A percentile compares a stretch with the other conserved stretches of the same genome.
Evolutionary conservation across 2,113 vertebrate genomes (phyloP).

Genomic region (Xyrauchen texanus): DNA sequence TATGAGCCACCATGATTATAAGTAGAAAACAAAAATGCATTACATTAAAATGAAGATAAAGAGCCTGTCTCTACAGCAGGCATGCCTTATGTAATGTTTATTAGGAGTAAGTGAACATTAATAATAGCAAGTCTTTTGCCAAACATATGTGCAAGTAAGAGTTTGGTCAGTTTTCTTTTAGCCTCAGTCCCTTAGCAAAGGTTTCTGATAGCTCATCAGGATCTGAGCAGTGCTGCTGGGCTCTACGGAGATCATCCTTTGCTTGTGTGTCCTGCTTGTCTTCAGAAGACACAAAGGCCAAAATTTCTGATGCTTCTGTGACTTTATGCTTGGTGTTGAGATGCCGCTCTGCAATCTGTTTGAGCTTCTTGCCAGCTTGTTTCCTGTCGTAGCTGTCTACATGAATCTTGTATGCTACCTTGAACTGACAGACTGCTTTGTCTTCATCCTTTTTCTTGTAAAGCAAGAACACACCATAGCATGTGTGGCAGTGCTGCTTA

Average conservation of each 20-base stretch:
- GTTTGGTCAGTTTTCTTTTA: slow-evolving; percentile 4
- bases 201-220: slow-evolving; percentile 19
- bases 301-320: slow-evolving; percentile 42
- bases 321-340: background rate
- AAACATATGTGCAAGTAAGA: background rate
- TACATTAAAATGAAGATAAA: no score
- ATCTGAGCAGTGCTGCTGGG: background rate
- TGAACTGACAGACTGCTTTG: slow-evolving; percentile 45
- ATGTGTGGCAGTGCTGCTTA: slow-evolving; percentile 36
- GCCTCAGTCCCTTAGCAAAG: slow-evolving; percentile 31
- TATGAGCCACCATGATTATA: no score
- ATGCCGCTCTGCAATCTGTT: slow-evolving; percentile 35
- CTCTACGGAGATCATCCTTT: background rate
- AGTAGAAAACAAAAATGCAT: no score
- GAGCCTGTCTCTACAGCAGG: no score
- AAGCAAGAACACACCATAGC: slow-evolving; percentile 44
- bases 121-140: no score
- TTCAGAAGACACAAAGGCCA: slow-evolving; percentile 42
- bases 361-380: slow-evolving; percentile 46
- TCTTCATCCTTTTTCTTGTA: slow-evolving; percentile 40
- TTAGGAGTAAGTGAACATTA: no score
- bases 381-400: slow-evolving; percentile 19
- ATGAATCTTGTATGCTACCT: slow-evolving; percentile 42
- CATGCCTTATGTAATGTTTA: no score
- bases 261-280: slow-evolving; percentile 24